Evolutionary conservation across 2,797 vertebrate species (phyloP), one percentile per base, ranked within the genome.

Genomic region (Megalops cyprinoides): DNA sequence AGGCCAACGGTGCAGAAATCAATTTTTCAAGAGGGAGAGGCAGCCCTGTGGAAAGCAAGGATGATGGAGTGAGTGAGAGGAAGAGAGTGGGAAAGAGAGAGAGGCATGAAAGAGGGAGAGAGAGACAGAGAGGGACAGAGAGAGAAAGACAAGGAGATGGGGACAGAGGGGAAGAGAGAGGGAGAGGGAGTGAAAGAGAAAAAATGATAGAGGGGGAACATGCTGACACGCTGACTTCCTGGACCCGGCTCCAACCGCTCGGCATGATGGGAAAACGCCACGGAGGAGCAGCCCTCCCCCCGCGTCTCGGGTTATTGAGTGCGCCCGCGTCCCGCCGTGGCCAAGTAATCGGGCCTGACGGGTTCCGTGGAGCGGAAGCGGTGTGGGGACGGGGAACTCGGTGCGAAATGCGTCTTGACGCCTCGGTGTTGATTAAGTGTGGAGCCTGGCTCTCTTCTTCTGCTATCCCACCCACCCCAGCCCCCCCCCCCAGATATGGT

Each of bases 1-100:
- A 60, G 82, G 55, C 82, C 77, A 77, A 84, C 75, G 77, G 82
- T 75, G 14, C 88, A 90, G 86, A 91, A 92, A 92, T 93, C 91
- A 91, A 92, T 93, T 87, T 87, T 84, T 88, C 84, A 81, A 82
- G 83, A 86, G 86, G 84, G 78, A 79, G 84, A 84, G 84, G 81
- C 25, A 74, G 42, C 39, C 60, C 65, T 25, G 18, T 6, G n/a
- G 53, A 77, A 58, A 44, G 8, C 23, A 14, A n/a, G 74, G 55
- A 73, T 34, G 73, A 80, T 49, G 49, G 10, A 56, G 18, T n/a
- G 60, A 37, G 0, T 67, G 77, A 62, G 58, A 62, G 58, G 31
- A 15, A 75, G 44, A 75, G 44, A n/a, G 23, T 82, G 74, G 79
- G 84, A 53, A 42, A 69, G n/a, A 53, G 75, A 60, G 65, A 74